Conservation (phyloP, 2,113 vertebrate species). For the Marmota flaviventris region DNA sequence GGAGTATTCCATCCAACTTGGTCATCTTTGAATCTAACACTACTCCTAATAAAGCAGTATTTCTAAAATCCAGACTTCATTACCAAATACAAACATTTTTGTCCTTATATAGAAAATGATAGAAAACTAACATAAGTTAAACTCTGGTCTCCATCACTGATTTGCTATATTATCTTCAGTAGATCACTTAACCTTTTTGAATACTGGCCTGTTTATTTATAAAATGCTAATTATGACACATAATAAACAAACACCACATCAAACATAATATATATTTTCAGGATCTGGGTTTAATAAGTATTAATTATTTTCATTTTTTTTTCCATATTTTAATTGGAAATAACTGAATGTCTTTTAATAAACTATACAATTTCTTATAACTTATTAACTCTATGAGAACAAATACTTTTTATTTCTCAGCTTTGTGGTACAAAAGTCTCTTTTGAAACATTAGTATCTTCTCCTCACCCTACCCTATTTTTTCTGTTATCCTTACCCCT, state of each 20-base stretch:
- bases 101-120: neutral
- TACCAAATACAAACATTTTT: neutral
- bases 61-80: neutral
- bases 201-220: neutral
- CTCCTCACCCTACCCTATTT: accelerated
- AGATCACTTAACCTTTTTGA: neutral
- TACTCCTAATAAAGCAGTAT: neutral
- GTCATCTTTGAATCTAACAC: neutral
- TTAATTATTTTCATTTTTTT: neutral
- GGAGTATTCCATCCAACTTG: neutral
- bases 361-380: neutral
- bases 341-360: neutral
- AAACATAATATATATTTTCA: neutral
- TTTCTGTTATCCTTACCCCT: neutral
- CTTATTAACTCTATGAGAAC: neutral
- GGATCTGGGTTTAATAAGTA: neutral
- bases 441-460: neutral
- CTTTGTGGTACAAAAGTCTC: neutral
- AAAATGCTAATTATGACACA: neutral
- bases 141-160: neutral
- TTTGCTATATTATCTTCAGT: neutral
- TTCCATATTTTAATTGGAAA: neutral
- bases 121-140: neutral
- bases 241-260: neutral
- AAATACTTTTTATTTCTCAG: neutral